Evolutionary conservation across 2,888 invertebrate species (phyloP).

Genomic region (Shargacucullia verbasci): DNA sequence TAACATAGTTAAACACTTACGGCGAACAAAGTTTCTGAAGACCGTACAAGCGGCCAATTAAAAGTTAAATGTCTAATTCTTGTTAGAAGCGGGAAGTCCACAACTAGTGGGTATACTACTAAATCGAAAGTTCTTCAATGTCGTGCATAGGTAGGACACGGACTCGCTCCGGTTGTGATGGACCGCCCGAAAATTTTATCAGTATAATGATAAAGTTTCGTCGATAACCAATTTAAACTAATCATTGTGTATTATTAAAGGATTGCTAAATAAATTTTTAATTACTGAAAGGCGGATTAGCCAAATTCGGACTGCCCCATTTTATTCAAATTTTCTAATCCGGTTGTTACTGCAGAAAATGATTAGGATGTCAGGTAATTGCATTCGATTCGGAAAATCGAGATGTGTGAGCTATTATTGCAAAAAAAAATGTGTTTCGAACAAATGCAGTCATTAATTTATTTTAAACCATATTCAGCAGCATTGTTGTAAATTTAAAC

Average conservation of each 20-base stretch:
- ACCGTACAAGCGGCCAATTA: conserved; percentile 88
- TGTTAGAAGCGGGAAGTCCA: conserved; percentile 85
- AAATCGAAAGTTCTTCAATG: conserved; percentile 78
- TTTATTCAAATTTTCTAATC: too few relatives aligned
- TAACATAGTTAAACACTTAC: conserved; percentile 87
- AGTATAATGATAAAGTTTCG: conserved; percentile 55
- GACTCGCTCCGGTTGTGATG: conserved; percentile 52
- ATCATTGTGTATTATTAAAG: conserved; percentile 7
- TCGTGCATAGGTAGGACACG: conserved; percentile 68
- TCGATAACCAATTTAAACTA: conserved; percentile 48
- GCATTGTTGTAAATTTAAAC: too few relatives aligned
- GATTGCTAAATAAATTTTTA: conserved; percentile 1
- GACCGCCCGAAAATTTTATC: conserved; percentile 51
- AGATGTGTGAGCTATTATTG: too few relatives aligned
- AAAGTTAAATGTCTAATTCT: conserved; percentile 89
- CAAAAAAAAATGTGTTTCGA: too few relatives aligned
- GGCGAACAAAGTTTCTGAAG: conserved; percentile 81
- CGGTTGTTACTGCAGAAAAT: too few relatives aligned
- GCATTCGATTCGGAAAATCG: too few relatives aligned
- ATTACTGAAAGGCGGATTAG: background rate
- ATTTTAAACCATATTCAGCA: too few relatives aligned
- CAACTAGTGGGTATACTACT: conserved; percentile 75
- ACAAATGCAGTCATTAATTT: too few relatives aligned
- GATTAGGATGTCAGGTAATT: too few relatives aligned
- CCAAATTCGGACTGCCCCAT: background rate